phyloP scores from a whole-genome alignment of 1,140 invertebrate species.

The Pogonomyrmex barbatus region DNA sequence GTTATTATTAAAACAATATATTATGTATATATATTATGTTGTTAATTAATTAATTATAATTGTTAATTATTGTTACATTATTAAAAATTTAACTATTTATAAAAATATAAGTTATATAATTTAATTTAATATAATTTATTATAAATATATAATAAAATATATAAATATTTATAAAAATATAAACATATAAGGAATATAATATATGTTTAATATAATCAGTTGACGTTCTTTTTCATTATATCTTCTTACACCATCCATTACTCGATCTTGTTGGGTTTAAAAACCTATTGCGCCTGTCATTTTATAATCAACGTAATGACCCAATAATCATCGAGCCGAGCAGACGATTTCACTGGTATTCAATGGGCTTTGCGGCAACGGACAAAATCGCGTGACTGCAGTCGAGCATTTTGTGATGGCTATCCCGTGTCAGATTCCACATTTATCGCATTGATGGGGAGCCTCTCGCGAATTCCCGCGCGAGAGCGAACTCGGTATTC shows the following conservation, averaged over 20 bases:
- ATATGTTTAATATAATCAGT: background rate
- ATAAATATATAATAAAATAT: background rate
- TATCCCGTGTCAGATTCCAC: background rate
- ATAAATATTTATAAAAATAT: background rate
- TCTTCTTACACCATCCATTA: background rate
- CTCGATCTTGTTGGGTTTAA: background rate
- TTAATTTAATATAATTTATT: background rate
- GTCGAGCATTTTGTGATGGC: background rate
- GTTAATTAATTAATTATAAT: too few species aligned
- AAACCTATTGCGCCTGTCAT: background rate
- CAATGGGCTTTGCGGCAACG: background rate
- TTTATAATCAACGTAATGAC: constrained; percentile 63
- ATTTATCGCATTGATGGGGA: constrained; percentile 19
- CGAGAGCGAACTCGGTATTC: constrained; percentile 68
- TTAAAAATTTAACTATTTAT: background rate
- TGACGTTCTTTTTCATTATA: background rate
- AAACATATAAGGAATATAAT: background rate
- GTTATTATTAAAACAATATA: too few species aligned
- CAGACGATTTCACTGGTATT: constrained; percentile 35
- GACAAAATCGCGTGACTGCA: constrained; percentile 32
- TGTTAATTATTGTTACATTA: background rate
- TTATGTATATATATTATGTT: too few species aligned
- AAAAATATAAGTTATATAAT: background rate
- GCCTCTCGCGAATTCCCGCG: constrained; percentile 26
- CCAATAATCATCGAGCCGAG: constrained; percentile 64